Percentiles rank a stretch among this genome's conserved stretches.
Evolutionary conservation across 2,797 vertebrate species (phyloP).

Genomic region (Neosalanx taihuensis): DNA sequence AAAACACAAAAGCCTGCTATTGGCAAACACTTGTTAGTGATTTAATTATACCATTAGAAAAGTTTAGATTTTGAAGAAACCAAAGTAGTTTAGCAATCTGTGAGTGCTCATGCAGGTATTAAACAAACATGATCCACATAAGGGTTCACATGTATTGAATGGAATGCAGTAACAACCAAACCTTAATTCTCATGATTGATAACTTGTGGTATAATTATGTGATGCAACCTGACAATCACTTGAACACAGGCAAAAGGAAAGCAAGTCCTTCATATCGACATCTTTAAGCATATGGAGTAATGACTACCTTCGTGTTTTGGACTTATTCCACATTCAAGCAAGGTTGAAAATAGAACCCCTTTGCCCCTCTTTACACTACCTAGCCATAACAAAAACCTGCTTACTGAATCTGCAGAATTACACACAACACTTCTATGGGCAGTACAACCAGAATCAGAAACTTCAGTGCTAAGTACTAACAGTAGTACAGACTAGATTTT

Average conservation of each 20-base stretch:
- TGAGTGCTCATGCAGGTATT: slow-evolving; percentile 17
- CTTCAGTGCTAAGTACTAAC: background rate
- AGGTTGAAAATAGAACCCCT: slow-evolving; percentile 41
- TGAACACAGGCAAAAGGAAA: slow-evolving; percentile 28
- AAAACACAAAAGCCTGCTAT: background rate
- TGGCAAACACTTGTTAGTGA: background rate
- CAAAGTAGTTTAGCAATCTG: background rate
- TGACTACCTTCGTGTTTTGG: slow-evolving; percentile 15
- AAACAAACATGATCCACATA: slow-evolving; percentile 4
- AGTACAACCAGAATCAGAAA: slow-evolving; percentile 37
- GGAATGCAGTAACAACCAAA: no score
- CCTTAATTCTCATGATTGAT: no score
- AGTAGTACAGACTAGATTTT: background rate
- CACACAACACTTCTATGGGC: slow-evolving; percentile 32
- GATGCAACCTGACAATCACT: background rate
- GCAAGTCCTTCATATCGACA: slow-evolving; percentile 50
- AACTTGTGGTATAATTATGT: no score
- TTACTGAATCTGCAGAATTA: slow-evolving; percentile 32
- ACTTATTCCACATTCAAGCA: slow-evolving; percentile 46
- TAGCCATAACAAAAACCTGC: slow-evolving; percentile 30
- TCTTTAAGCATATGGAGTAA: slow-evolving; percentile 23
- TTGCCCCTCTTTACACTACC: slow-evolving; percentile 30
- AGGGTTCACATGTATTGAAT: no score
- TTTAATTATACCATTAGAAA: background rate
- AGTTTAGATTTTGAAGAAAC: background rate